Percentiles rank a stretch among this genome's conserved stretches.
These are phyloP conservation scores for Cynopterus brachyotis DNA, from an alignment of 2,113 vertebrate genomes.

Conservation along the genomic window DNA sequence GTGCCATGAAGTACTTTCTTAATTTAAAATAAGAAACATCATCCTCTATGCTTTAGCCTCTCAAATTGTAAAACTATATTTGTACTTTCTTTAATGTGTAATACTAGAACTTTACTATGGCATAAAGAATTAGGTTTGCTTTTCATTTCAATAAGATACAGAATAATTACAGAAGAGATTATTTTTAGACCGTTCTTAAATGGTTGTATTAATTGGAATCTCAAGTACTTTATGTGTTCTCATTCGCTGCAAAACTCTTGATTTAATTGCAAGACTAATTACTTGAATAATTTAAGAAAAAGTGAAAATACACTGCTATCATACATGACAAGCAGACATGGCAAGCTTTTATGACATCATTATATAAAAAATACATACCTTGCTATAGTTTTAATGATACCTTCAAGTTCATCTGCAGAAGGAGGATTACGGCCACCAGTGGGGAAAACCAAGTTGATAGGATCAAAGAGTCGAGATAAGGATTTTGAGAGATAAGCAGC, in stretches of 20 bases:
- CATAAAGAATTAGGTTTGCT: constrained; percentile 43
- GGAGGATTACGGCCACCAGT: constrained; percentile 94
- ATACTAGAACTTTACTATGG: constrained; percentile 30
- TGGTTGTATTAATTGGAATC: constrained; percentile 58
- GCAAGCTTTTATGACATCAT: background rate
- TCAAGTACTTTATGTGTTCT: constrained; percentile 34
- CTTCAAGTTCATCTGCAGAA: constrained; percentile 94
- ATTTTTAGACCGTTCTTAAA: constrained; percentile 42
- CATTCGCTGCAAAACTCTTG: constrained; percentile 50
- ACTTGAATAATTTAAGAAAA: constrained; percentile 47
- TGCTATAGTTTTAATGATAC: constrained; percentile 95
- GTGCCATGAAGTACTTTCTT: background rate
- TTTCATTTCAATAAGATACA: constrained; percentile 43
- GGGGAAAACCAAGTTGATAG: constrained; percentile 98
- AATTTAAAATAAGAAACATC: constrained; percentile 1
- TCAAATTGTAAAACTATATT: constrained; percentile 41
- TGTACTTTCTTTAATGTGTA: constrained; percentile 13
- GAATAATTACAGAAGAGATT: constrained; percentile 40
- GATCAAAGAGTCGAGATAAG: constrained; percentile 97
- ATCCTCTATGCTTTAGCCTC: background rate
- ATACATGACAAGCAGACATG: constrained; percentile 43
- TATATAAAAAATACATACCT: constrained; percentile 81
- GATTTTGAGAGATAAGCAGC: constrained; percentile 98
- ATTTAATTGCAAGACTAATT: constrained; percentile 58
- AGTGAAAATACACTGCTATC: constrained; percentile 32